Evolutionary conservation across 2,888 invertebrate genomes (phyloP).

Genomic region (Nemoura dubitans): DNA sequence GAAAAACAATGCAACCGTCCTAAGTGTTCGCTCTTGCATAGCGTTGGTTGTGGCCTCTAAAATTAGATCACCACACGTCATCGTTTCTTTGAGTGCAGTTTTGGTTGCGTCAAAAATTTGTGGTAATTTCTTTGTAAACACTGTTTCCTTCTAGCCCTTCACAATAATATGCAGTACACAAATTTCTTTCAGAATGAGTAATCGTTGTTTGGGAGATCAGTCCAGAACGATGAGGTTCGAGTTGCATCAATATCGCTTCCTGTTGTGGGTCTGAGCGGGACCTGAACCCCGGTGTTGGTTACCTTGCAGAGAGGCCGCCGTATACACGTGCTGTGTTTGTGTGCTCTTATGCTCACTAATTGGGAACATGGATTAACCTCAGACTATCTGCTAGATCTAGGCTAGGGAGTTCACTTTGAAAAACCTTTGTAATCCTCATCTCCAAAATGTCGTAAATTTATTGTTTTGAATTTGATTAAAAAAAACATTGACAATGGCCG

Average conservation of each 20-base stretch:
- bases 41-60: not conserved
- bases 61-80: not conserved
- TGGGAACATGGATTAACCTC: not conserved
- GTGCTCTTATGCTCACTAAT: not conserved
- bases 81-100: not conserved
- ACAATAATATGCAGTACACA: no score
- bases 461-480: no score
- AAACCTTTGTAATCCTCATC: not conserved
- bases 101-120: not conserved
- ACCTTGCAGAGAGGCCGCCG: not conserved
- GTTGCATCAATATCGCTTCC: not conserved
- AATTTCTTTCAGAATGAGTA: not conserved
- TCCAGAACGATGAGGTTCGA: not conserved
- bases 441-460: no score
- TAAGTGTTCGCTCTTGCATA: not conserved
- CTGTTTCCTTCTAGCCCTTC: not conserved
- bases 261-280: not conserved
- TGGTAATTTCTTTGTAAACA: not conserved
- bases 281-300: not conserved
- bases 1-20: not conserved
- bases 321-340: not conserved
- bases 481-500: no score
- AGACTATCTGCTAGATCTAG: not conserved
- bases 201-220: not conserved
- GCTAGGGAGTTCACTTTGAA: not conserved